A percentile compares a stretch with the other conserved stretches of the same genome.
Evolutionary conservation across 2,797 vertebrate genomes (phyloP).

Genomic region (Sebastes kiyomatsui): DNA sequence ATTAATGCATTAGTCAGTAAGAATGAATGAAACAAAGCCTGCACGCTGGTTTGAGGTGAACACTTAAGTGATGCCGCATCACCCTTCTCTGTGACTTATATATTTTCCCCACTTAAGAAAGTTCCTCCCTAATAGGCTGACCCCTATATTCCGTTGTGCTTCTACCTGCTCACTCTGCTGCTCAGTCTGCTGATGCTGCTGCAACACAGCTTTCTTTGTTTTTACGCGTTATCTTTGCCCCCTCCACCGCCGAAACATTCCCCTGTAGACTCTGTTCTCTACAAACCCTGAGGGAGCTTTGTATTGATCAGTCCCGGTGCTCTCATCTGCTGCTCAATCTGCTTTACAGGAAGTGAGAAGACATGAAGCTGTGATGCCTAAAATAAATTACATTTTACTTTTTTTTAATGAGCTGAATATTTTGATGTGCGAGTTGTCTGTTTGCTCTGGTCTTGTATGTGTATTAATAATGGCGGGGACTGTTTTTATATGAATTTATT

Average conservation of each 20-base stretch:
- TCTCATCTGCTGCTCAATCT: not conserved
- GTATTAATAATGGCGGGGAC: fast-evolving
- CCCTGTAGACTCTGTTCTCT: not conserved
- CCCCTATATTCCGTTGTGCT: not conserved
- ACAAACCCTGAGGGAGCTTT: not conserved
- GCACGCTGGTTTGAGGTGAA: not conserved
- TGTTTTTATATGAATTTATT: not conserved
- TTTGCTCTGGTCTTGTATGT: not conserved
- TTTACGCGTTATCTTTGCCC: not conserved
- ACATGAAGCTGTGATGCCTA: not conserved
- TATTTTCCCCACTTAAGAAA: not conserved
- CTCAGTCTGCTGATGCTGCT: not conserved
- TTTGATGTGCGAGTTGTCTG: not conserved
- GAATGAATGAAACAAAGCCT: not conserved
- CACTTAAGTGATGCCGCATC: not conserved
- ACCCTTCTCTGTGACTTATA: not conserved
- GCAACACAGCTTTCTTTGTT: not conserved
- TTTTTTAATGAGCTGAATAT: not conserved
- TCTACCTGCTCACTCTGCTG: not conserved
- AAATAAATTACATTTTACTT: not conserved
- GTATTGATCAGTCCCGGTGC: not conserved
- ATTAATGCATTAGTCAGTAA: not conserved
- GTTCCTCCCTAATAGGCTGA: not conserved
- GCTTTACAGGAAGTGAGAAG: not conserved
- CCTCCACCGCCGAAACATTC: not conserved